These are phyloP conservation scores for Chromobotia macracanthus DNA, from an alignment of 2,797 vertebrate species.

Conservation along the genomic window DNA sequence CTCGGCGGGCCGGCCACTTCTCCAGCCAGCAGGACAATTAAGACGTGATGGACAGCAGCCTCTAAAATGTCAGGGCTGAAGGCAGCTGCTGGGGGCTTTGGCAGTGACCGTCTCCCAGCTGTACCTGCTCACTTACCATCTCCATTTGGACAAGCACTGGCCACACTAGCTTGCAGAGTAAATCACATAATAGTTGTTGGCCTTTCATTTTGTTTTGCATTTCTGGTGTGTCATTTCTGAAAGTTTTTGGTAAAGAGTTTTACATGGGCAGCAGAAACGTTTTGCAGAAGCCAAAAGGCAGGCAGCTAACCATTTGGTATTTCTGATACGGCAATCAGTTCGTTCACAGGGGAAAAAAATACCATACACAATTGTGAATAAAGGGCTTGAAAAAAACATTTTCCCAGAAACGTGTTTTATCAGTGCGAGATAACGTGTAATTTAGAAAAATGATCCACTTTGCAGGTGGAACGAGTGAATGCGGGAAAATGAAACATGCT, in stretches of 20 bases:
- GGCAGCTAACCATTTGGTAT: background rate
- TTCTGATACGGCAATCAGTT: slow-evolving; percentile 4
- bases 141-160: slow-evolving; percentile 41
- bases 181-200: background rate
- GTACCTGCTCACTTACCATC: slow-evolving; percentile 39
- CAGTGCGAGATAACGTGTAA: background rate
- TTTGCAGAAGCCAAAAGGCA: background rate
- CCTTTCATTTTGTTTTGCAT: background rate
- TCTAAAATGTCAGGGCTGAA: slow-evolving; percentile 56
- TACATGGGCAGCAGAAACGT: background rate
- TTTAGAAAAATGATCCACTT: slow-evolving; percentile 14
- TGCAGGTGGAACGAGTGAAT: slow-evolving; percentile 6
- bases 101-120: slow-evolving; percentile 47
- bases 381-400: slow-evolving; percentile 5
- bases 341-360: background rate
- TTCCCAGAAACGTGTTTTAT: slow-evolving; percentile 19
- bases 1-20: background rate
- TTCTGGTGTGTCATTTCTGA: background rate
- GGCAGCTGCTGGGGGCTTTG: slow-evolving; percentile 49
- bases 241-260: background rate
- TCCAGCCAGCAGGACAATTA: slow-evolving; percentile 36
- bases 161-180: background rate
- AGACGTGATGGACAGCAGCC: slow-evolving; percentile 54
- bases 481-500: background rate
- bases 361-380: slow-evolving; percentile 5